Evolutionary conservation across 2,888 invertebrate species (phyloP).

Genomic region (Escarpia spicata): DNA sequence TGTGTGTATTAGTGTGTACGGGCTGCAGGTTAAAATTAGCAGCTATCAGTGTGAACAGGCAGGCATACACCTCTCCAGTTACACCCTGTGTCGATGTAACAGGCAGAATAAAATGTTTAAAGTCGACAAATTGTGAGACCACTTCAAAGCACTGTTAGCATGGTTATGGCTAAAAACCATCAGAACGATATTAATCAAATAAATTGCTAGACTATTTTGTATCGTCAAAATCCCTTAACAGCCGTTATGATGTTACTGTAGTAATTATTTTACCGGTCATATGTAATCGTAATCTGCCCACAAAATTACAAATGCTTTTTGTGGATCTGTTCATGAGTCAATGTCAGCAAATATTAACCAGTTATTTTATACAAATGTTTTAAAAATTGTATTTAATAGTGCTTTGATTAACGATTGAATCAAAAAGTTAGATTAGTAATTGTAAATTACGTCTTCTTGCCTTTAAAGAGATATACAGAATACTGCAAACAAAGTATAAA

Average conservation of each 20-base stretch:
- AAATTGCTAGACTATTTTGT: not conserved
- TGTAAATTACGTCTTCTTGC: not conserved
- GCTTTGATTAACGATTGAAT: not conserved
- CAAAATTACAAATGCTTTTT: not conserved
- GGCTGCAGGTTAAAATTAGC: not conserved
- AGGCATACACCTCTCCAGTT: not conserved
- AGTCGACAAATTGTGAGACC: not conserved
- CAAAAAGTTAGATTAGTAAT: not conserved
- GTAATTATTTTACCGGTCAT: not conserved
- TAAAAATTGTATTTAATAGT: not conserved
- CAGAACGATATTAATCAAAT: not conserved
- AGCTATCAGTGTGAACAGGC: not conserved
- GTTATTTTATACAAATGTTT: not conserved
- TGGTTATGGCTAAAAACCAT: slow-evolving; percentile 6
- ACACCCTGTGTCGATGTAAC: not conserved
- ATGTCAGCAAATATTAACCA: not conserved
- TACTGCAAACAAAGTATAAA: no score
- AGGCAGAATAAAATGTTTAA: not conserved
- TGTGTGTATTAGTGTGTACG: not conserved
- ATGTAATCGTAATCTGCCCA: not conserved
- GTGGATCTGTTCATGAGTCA: not conserved
- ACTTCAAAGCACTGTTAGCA: not conserved
- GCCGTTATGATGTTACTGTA: not conserved
- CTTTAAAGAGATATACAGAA: no score
- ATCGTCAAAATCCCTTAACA: not conserved